Conservation (phyloP, 2,113 vertebrate genomes). For the Amblyornis subalaris region DNA sequence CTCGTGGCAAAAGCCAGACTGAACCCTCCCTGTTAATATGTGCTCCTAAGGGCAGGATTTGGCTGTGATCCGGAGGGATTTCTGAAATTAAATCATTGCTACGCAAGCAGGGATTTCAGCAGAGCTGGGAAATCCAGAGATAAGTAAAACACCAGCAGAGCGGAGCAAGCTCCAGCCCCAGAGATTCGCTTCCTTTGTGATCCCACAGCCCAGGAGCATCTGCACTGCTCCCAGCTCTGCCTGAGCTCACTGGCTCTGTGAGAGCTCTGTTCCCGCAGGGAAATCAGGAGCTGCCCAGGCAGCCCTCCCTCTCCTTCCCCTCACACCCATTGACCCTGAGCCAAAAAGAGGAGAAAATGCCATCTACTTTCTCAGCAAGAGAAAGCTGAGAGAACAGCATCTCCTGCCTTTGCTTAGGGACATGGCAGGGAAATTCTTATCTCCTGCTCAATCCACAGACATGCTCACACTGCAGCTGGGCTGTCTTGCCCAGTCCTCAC, state of each 20-base stretch:
- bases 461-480: background rate
- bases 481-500: background rate
- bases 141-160: slow-evolving; percentile 16
- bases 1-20: background rate
- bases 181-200: background rate
- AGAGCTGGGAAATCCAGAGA: slow-evolving; percentile 27
- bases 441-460: background rate
- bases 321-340: background rate
- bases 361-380: background rate
- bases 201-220: background rate
- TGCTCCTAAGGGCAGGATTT: slow-evolving; percentile 25
- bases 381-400: background rate
- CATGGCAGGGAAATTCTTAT: background rate
- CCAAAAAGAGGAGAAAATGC: background rate
- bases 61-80: background rate
- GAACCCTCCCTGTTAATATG: background rate
- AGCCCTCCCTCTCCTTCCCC: background rate
- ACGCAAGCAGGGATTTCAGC: background rate
- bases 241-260: background rate
- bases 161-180: background rate
- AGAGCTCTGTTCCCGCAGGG: background rate
- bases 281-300: background rate
- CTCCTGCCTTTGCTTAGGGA: background rate
- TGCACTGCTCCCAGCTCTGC: background rate
- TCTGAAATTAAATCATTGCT: slow-evolving; percentile 20